Evolutionary conservation across 2,797 vertebrate genomes (phyloP).

Genomic region (Lophotriccus pileatus): DNA sequence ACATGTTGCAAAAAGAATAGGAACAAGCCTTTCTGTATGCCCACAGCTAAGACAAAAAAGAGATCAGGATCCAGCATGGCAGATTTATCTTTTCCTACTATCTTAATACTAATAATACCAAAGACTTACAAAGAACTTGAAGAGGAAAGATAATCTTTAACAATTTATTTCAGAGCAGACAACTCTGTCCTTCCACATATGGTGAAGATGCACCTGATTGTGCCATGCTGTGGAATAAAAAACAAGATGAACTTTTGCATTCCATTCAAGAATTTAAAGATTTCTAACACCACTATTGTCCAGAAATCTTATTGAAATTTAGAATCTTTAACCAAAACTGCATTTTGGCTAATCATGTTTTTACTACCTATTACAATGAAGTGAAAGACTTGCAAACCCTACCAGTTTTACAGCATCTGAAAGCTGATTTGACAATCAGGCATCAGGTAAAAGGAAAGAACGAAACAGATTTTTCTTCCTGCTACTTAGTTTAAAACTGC

Average conservation of each 20-base stretch:
- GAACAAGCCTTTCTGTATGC: not conserved
- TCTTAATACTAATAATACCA: not conserved
- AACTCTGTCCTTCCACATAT: not conserved
- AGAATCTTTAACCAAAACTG: not conserved
- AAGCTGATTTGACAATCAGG: not conserved
- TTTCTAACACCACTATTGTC: not conserved
- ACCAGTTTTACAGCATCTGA: not conserved
- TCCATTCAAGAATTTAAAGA: not conserved
- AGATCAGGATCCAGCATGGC: not conserved
- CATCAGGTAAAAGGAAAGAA: rapidly evolving
- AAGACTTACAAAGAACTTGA: not conserved
- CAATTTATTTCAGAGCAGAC: not conserved
- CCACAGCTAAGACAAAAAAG: not conserved
- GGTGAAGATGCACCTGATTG: not conserved
- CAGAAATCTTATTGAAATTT: not conserved
- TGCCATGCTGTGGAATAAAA: not conserved
- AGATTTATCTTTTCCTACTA: not conserved
- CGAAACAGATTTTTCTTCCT: not conserved
- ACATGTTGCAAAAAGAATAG: not conserved
- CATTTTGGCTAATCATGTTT: not conserved
- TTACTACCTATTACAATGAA: not conserved
- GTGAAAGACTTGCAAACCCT: not conserved
- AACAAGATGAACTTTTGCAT: not conserved
- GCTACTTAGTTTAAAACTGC: not conserved
- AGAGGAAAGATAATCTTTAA: not conserved